Conservation (phyloP, 92 coral and sea anemone species). For the Hydrozoanthus gracilis region DNA sequence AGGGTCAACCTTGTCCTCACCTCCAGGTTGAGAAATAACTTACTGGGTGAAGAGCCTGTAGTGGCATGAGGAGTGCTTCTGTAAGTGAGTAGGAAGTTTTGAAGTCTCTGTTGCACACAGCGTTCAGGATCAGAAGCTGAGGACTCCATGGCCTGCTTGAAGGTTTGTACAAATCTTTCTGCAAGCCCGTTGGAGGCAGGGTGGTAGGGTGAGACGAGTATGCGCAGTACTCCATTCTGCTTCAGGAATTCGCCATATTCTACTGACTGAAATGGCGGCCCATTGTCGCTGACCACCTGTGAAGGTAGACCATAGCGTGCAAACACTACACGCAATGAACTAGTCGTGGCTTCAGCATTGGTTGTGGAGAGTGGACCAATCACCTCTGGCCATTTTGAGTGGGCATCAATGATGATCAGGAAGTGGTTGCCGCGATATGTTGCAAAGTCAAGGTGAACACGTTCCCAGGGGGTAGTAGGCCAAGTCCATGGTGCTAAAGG, state of each 20-base stretch:
- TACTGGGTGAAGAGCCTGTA: constrained; percentile 17
- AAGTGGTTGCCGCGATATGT: too few relatives aligned
- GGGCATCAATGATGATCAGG: background rate
- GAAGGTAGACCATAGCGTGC: constrained; percentile 8
- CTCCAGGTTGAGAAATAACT: background rate
- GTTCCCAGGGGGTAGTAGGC: background rate
- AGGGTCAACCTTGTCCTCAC: constrained; percentile 38
- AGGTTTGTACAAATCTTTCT: background rate
- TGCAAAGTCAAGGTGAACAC: background rate
- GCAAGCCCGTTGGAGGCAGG: background rate
- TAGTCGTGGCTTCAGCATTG: background rate
- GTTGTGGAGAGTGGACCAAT: too few relatives aligned
- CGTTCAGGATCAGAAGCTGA: background rate
- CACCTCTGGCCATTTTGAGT: background rate
- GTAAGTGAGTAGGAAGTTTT: background rate
- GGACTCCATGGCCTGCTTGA: background rate
- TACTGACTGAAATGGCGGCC: constrained; percentile 46
- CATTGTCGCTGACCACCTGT: constrained; percentile 31
- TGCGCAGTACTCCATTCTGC: constrained; percentile 23
- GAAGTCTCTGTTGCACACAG: background rate
- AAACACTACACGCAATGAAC: background rate
- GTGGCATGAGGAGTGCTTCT: constrained; percentile 36
- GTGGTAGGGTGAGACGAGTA: constrained; percentile 12
- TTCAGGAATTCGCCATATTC: constrained; percentile 37
- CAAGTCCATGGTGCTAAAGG: background rate